phyloP scores from a whole-genome alignment of 2,888 invertebrate species.

The Griposia aprilina region DNA sequence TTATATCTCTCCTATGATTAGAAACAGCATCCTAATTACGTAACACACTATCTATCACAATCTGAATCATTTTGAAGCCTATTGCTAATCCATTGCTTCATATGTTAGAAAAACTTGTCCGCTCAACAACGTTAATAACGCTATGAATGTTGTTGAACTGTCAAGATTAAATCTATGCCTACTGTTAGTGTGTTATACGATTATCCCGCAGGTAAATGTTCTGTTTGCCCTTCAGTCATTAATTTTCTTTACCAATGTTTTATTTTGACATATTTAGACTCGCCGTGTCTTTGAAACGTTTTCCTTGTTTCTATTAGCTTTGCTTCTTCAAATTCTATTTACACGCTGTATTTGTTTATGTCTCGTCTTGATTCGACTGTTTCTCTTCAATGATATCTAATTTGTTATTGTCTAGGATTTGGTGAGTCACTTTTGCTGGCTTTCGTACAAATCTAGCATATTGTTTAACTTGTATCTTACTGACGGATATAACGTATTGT shows the following conservation, averaged over 20 bases:
- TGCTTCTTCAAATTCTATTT: constrained; percentile 23
- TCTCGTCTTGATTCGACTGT: constrained; percentile 32
- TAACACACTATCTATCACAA: too few species aligned
- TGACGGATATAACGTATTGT: background rate
- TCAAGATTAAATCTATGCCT: too few species aligned
- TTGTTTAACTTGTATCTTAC: background rate
- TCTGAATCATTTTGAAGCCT: too few species aligned
- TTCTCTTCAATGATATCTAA: constrained; percentile 29
- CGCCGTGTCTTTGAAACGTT: constrained; percentile 18
- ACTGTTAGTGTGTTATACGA: too few species aligned
- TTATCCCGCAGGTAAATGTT: constrained; percentile 15
- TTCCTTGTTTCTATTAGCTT: constrained; percentile 23
- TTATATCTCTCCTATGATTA: constrained; percentile 35
- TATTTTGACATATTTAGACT: constrained; percentile 58
- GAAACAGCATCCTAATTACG: constrained; percentile 16
- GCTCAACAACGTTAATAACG: too few species aligned
- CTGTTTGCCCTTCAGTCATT: constrained; percentile 22
- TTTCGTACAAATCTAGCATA: constrained; percentile 2
- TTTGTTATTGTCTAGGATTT: constrained; percentile 4
- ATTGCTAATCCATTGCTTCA: too few species aligned
- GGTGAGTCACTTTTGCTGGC: constrained; percentile 6
- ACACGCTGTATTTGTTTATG: constrained; percentile 34
- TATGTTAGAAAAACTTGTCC: too few species aligned
- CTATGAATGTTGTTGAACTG: too few species aligned
- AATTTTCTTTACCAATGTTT: constrained; percentile 32